Percentiles rank a stretch among this genome's conserved stretches.
Evolutionary conservation across 37 sponge, comb jelly and placozoan species (phyloP).

Genomic region (Hormiphora californensis): DNA sequence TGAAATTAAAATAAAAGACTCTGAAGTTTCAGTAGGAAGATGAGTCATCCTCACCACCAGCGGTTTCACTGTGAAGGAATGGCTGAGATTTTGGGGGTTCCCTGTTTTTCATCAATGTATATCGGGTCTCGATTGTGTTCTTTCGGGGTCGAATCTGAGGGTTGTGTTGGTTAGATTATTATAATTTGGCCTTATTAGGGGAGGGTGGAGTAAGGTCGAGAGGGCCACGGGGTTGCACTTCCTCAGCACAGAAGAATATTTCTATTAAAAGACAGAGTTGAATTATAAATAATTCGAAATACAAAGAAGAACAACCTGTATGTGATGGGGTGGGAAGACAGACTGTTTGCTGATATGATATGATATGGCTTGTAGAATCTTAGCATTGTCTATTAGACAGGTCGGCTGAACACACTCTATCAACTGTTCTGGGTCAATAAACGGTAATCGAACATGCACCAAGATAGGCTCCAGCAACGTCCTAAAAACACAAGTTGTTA

Average conservation of each 20-base stretch:
- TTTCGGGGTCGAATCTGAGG: slow-evolving; percentile 20
- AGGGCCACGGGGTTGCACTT: too few species aligned
- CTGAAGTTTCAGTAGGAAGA: not conserved
- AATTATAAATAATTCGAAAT: too few species aligned
- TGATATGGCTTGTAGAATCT: slow-evolving; percentile 48
- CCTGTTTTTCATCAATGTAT: slow-evolving; percentile 36
- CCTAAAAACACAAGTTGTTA: not conserved
- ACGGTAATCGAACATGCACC: slow-evolving; percentile 3
- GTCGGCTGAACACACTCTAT: slow-evolving; percentile 48
- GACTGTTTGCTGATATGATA: slow-evolving; percentile 46
- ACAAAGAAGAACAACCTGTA: not conserved
- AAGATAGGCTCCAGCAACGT: slow-evolving; percentile 25
- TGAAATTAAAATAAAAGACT: too few species aligned
- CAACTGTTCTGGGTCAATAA: slow-evolving; percentile 52
- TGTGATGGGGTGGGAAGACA: slow-evolving; percentile 34
- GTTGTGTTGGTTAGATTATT: too few species aligned
- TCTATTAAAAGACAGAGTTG: too few species aligned
- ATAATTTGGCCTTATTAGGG: too few species aligned
- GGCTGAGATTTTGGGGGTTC: slow-evolving; percentile 24
- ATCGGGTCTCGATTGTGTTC: slow-evolving; percentile 16
- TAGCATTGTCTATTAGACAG: slow-evolving; percentile 8
- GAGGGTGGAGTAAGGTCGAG: too few species aligned
- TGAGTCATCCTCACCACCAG: slow-evolving; percentile 32
- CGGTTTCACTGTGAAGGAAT: slow-evolving; percentile 20
- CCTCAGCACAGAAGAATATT: too few species aligned